Conservation (phyloP, 2,888 invertebrate genomes). For the Drosophila gaucha region DNA sequence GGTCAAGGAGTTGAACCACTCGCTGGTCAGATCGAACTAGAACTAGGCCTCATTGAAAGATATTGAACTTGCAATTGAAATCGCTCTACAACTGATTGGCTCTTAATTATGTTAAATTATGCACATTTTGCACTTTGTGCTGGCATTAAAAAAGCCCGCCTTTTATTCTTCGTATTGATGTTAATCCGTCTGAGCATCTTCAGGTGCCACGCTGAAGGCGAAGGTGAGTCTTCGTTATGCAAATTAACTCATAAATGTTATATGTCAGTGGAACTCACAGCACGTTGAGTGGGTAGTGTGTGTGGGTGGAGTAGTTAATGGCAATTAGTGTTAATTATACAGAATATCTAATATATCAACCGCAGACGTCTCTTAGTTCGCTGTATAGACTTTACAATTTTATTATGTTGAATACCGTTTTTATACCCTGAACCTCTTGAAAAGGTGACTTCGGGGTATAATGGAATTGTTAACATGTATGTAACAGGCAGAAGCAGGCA, state of each 20-base stretch:
- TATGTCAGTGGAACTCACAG: slow-evolving; percentile 60
- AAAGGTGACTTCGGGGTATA: too few relatives aligned
- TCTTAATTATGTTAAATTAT: slow-evolving; percentile 25
- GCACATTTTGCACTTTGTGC: slow-evolving; percentile 24
- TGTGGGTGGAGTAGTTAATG: slow-evolving; percentile 49
- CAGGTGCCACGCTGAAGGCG: slow-evolving; percentile 46
- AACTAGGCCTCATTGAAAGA: slow-evolving; percentile 10
- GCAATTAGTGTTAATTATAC: slow-evolving; percentile 42
- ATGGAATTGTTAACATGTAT: too few relatives aligned
- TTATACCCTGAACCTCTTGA: too few relatives aligned
- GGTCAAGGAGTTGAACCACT: slow-evolving; percentile 68
- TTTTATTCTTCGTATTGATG: slow-evolving; percentile 38
- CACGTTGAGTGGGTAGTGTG: slow-evolving; percentile 22
- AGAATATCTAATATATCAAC: slow-evolving; percentile 20
- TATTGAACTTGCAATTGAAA: slow-evolving; percentile 47
- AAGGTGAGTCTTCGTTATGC: slow-evolving; percentile 65
- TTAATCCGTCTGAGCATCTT: slow-evolving; percentile 69
- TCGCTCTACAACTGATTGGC: slow-evolving; percentile 7
- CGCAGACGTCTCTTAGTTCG: not conserved
- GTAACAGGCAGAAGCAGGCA: too few relatives aligned
- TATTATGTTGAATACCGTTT: slow-evolving; percentile 13
- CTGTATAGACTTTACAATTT: slow-evolving; percentile 14
- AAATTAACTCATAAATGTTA: slow-evolving; percentile 58
- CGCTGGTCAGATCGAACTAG: slow-evolving; percentile 8
- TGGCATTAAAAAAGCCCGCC: slow-evolving; percentile 18